Evolutionary conservation across 92 coral and sea anemone genomes (phyloP), one percentile per base, ranked within the genome.

Genomic region (Umimayanthus chanpuru): DNA sequence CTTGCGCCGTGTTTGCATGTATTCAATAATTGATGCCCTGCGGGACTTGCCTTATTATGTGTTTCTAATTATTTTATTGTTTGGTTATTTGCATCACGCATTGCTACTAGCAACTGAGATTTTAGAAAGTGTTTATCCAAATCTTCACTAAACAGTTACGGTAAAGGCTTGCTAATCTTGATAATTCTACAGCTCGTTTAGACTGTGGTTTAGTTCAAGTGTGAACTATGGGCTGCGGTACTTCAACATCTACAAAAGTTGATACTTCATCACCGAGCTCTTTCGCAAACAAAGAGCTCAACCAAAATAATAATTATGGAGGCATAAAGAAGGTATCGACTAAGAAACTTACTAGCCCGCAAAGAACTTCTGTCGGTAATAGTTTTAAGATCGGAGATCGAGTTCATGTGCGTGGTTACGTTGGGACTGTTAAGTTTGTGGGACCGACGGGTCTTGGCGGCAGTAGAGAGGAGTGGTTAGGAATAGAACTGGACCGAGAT

Each of bases 371-470:
- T 53, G 49, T 16, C 32, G 58, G 14, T 64, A 29, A 39, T 15
- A 81, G 11, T 15, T 95, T 95, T 53, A 75, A 71, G 55, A 44
- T 86, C n/a, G 92, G 92, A 12, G 92, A 89, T 55, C 55, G 94
- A 76, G 94, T 92, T 44, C 94, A 92, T 82, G 64, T 92, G 20
- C 92, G 94, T 2, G 94, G 94, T 4, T 92, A 92, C 75, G 76
- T 89, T 23, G 94, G 94, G 36, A 92, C 90, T 2, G 88, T 92
- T 14, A 92, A 89, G 77, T 92, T 89, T 70, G 66, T 90, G 11
- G 94, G 94, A 0, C 88, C 92, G 9, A 92, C 92, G 4, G 94
- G 88, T 39, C 79, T 92, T 39, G 94, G 94, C 1, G 87, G 87
- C 5, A 83, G 78, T 30, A 83, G 81, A 50, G 94, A 91, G 44